Evolutionary conservation across 2,113 vertebrate species (phyloP).

Genomic region (Paradoxurus hermaphroditus): DNA sequence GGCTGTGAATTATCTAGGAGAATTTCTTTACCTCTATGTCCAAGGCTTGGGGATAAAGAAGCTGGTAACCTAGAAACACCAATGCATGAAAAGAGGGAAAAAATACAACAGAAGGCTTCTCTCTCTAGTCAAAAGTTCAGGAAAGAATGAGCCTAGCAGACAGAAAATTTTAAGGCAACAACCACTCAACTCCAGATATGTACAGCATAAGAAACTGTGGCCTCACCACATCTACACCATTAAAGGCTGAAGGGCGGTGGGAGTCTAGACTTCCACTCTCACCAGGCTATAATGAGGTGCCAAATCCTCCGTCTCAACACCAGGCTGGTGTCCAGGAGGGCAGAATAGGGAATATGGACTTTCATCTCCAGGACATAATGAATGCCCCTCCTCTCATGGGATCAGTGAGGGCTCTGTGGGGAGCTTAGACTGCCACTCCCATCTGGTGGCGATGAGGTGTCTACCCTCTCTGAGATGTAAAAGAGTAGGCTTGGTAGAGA

Average conservation of each 20-base stretch:
- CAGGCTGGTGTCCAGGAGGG: not conserved
- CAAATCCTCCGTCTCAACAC: not conserved
- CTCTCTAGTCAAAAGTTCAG: not conserved
- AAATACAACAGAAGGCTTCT: not conserved
- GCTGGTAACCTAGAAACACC: not conserved
- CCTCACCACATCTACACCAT: not conserved
- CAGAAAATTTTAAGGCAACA: not conserved
- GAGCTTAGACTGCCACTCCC: not conserved
- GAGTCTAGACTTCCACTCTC: not conserved
- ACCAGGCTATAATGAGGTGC: too few species aligned
- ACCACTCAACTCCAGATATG: not conserved
- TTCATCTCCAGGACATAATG: not conserved
- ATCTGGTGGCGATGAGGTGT: not conserved
- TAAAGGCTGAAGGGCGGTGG: too few species aligned
- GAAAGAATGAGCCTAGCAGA: not conserved
- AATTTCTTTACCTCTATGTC: not conserved
- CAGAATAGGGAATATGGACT: not conserved
- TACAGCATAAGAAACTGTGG: not conserved
- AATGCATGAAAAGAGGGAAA: not conserved
- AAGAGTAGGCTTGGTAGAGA: not conserved
- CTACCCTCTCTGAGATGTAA: too few species aligned
- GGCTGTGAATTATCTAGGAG: not conserved
- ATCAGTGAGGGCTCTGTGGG: not conserved
- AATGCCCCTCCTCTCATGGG: rapidly evolving
- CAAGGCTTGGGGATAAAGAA: not conserved